Conservation (phyloP, 2,113 vertebrate species). For the Albula glossodonta region DNA sequence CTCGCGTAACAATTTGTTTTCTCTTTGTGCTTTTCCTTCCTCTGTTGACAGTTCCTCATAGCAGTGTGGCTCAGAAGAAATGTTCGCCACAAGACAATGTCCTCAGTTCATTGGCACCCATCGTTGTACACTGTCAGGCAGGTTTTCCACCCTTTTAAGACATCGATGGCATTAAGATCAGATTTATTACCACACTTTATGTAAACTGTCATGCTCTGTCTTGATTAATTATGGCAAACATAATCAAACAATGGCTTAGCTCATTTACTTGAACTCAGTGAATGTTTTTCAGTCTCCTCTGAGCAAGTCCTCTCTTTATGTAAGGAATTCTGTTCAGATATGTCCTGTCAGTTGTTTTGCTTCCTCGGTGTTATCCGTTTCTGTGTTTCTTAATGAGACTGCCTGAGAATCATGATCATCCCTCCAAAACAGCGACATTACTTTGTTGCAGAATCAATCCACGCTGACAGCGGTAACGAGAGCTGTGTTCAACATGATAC, state of each 20-base stretch:
- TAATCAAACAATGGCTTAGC: neutral
- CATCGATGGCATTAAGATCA: slow-evolving; percentile 46
- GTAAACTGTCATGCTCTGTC: slow-evolving; percentile 35
- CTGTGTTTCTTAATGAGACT: neutral
- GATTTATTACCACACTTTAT: slow-evolving; percentile 51
- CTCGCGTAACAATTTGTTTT: slow-evolving; percentile 72
- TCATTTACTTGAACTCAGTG: slow-evolving; percentile 4
- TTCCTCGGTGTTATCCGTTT: neutral
- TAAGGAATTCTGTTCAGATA: neutral
- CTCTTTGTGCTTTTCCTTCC: slow-evolving; percentile 60
- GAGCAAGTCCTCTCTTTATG: slow-evolving; percentile 2
- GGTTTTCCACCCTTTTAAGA: slow-evolving; percentile 50
- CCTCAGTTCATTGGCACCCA: slow-evolving; percentile 56
- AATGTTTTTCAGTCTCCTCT: neutral
- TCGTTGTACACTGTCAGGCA: slow-evolving; percentile 59
- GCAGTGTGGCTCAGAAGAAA: slow-evolving; percentile 56
- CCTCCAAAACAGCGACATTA: neutral
- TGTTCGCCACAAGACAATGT: slow-evolving; percentile 46
- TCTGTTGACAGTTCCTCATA: slow-evolving; percentile 66
- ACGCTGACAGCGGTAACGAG: too few species aligned
- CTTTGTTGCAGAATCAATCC: neutral
- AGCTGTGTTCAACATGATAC: too few species aligned
- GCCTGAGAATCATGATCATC: neutral
- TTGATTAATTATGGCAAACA: slow-evolving; percentile 2
- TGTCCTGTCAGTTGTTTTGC: neutral